Conservation (phyloP, 2,888 invertebrate genomes). For the Nesidiocoris tenuis region DNA sequence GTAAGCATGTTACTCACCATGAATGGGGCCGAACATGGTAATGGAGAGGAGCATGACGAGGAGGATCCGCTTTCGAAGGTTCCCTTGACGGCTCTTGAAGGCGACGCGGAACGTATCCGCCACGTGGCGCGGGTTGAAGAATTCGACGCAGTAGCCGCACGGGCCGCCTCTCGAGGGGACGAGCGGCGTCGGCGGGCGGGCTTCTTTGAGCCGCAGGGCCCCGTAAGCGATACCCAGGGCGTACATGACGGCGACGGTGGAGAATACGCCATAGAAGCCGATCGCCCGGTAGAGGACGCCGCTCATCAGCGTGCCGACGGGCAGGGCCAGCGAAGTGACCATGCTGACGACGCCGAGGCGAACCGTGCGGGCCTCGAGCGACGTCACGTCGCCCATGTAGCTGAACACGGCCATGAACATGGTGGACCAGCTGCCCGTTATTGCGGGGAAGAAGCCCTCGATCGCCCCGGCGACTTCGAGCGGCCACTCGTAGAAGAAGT, state of each 20-base stretch:
- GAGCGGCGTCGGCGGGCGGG: conserved; percentile 33
- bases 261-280: conserved; percentile 48
- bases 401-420: conserved; percentile 49
- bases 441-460: conserved; percentile 47
- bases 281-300: conserved; percentile 45
- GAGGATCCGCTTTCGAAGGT: conserved; percentile 39
- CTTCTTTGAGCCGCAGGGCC: conserved; percentile 40
- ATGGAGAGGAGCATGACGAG: conserved; percentile 43
- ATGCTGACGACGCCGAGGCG: conserved; percentile 48
- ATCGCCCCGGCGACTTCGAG: conserved; percentile 48
- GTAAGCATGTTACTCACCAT: conserved; percentile 47
- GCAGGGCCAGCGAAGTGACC: conserved; percentile 43
- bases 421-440: conserved; percentile 49
- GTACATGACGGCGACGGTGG: conserved; percentile 41
- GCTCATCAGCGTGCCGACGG: conserved; percentile 45
- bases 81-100: conserved; percentile 43
- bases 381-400: conserved; percentile 49
- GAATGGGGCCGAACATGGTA: conserved; percentile 44
- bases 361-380: conserved; percentile 47
- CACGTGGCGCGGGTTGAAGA: conserved; percentile 40
- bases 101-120: conserved; percentile 43
- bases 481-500: conserved; percentile 49
- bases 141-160: conserved; percentile 28
- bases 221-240: conserved; percentile 43
- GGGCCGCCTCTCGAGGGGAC: background rate